Evolutionary conservation across 2,888 invertebrate genomes (phyloP).

Genomic region (Neoaliturus tenellus): DNA sequence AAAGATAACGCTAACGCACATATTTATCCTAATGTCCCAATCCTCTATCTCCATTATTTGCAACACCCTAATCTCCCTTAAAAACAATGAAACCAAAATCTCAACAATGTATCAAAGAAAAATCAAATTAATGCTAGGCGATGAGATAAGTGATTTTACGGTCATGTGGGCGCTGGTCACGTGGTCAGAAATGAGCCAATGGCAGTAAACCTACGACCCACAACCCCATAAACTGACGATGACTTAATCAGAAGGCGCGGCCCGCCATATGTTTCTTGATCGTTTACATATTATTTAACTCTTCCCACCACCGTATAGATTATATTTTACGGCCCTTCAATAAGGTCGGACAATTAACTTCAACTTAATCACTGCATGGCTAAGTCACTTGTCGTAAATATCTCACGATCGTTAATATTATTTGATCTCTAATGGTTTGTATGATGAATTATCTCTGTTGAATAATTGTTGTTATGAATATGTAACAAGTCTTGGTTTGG

Average conservation of each 20-base stretch:
- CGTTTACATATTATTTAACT: neutral
- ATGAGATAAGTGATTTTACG: neutral
- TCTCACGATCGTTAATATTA: too few relatives aligned
- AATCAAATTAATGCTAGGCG: neutral
- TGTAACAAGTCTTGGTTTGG: too few relatives aligned
- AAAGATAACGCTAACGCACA: too few relatives aligned
- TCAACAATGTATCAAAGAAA: too few relatives aligned
- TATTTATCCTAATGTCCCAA: too few relatives aligned
- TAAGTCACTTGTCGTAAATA: too few relatives aligned
- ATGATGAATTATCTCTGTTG: too few relatives aligned
- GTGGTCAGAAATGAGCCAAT: neutral
- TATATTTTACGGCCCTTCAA: neutral
- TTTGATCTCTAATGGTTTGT: too few relatives aligned
- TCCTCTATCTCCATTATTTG: too few relatives aligned
- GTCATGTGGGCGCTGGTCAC: neutral
- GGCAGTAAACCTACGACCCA: neutral
- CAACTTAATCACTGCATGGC: neutral
- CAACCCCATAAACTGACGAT: neutral
- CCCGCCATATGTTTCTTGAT: neutral
- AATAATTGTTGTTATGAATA: too few relatives aligned
- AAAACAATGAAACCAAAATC: too few relatives aligned
- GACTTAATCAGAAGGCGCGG: slow-evolving; percentile 13
- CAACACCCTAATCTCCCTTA: too few relatives aligned
- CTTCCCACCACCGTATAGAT: slow-evolving; percentile 15
- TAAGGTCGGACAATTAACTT: neutral